Evolutionary conservation across 37 sponge, comb jelly and placozoan species (phyloP), one percentile per base, ranked within the genome.

Genomic region (Petrosia ficiformis): DNA sequence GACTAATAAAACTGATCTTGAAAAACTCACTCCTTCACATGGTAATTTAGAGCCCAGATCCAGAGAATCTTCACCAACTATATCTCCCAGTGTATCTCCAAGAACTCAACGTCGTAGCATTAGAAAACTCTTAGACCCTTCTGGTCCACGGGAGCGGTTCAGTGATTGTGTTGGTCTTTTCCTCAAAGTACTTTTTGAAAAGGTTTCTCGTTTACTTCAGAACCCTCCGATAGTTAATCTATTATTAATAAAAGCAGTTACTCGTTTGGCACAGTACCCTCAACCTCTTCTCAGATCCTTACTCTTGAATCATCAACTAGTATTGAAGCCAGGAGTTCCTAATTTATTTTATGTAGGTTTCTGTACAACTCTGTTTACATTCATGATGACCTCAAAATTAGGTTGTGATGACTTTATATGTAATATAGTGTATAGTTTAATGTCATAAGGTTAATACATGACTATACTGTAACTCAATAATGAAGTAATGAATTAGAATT

Each of bases 251-350:
- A 56, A 48, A 54, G 57, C 89, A 36, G 38, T 93, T 22, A 52
- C 86, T 54, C 75, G 90, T 0, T 57, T 93, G 48, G 80, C 84
- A 4, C 77, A 78, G 56, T 93, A 80, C 70, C 94, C 90, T 11
- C 94, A 93, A 54, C 94, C 94, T 3, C 76, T 93, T 41, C 71
- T 93, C 0, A 48, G 87, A 6, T 85, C 90, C 11, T 67, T 77
- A 3, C 80, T 93, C 10, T 87, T 93, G 68, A 86, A 84, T 54
- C 88, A 87, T 54, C 77, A 84, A 32, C 87, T 89, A 33, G 71
- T 79, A 19, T 72, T 93, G 33, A 79, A 57, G 33, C 72, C 73
- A 22, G 90, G 87, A 1, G 77, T 83, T 0, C 94, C 90, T 0
- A 79, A 89, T 63, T 78, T 93, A 0, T 59, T 71, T 64, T 38